Percentiles rank a stretch among this genome's conserved stretches.
These are phyloP conservation scores for Alcis repandata DNA, from an alignment of 2,888 invertebrate species.

Conservation along the genomic window DNA sequence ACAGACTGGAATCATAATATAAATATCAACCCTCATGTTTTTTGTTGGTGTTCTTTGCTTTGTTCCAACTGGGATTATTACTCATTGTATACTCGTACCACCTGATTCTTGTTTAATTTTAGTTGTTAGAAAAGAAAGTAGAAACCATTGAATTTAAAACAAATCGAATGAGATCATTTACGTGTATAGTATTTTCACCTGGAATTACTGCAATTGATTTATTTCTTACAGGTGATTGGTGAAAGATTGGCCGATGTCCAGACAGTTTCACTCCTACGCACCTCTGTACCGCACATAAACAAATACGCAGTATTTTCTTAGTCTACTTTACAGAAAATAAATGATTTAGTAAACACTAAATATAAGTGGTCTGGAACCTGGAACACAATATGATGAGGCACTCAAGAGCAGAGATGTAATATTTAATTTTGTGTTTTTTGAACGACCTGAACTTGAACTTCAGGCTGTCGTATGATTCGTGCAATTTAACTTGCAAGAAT, in stretches of 20 bases:
- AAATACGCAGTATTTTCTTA: conserved; percentile 62
- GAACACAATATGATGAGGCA: not conserved
- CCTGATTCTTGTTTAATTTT: no score
- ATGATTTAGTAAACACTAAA: conserved; percentile 2
- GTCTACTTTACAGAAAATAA: conserved; percentile 29
- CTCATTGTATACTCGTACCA: no score
- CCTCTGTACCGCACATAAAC: conserved; percentile 64
- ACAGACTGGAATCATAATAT: no score
- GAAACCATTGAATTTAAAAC: not conserved
- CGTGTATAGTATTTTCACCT: conserved; percentile 34
- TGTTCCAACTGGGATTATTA: no score
- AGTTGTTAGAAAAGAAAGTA: not conserved
- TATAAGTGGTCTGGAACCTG: conserved; percentile 9
- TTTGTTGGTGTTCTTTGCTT: no score
- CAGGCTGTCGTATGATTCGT: not conserved
- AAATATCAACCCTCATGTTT: no score
- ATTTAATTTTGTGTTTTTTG: not conserved
- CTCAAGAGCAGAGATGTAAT: not conserved
- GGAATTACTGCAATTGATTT: conserved; percentile 54
- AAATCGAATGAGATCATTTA: conserved; percentile 7
- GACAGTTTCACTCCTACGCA: conserved; percentile 70
- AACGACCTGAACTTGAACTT: conserved; percentile 13
- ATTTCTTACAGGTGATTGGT: conserved; percentile 74
- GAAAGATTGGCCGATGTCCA: conserved; percentile 78
- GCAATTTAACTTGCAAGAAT: conserved; percentile 9